Evolutionary conservation across 2,113 vertebrate genomes (phyloP), one percentile per base, ranked within the genome.

Genomic region (Macquaria australasica): DNA sequence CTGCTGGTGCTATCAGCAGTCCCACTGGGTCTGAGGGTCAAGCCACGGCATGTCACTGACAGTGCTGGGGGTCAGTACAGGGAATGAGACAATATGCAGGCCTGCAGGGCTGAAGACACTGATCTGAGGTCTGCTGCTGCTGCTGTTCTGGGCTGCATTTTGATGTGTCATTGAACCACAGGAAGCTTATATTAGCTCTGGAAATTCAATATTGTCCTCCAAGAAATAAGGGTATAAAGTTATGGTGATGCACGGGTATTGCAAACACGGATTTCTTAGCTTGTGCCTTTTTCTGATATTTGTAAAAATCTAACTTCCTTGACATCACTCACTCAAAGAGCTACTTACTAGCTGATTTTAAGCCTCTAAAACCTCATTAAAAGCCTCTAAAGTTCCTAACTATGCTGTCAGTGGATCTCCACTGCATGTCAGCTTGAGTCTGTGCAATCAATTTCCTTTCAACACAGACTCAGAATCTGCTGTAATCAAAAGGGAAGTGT

Each of bases 401-500:
- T 1, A 8, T 51, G 28, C 70, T 39, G 53, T 60, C 55, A 48
- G 25, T 63, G 53, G 21, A 62, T 25, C 34, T 18, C 20, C 43
- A 3, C 23, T 39, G 25, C 37, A 0, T 63, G 34, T 39, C 20
- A 68, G 34, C 34, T 31, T 9, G 31, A 18, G 3, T 3, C 34
- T 18, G 8, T 39, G 3, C n/a, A 37, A 53, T 68, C 60, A 43
- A 4, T 60, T 73, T 70, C 73, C 67, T 91, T 87, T 87, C 76
- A 81, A 82, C 88, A 87, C 74, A 48, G 21, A 18, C 39, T 43
- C 56, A 41, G 50, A 84, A 85, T 89, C 73, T 92, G 90, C 50
- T 77, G 90, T 31, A 88, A 90, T 77, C 53, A 66, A 87, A 90
- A 68, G 69, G 89, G 91, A 92, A 92, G 86, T 89, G 80, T 63